phyloP scores from a whole-genome alignment of 2,113 vertebrate genomes.

The Galemys pyrenaicus region DNA sequence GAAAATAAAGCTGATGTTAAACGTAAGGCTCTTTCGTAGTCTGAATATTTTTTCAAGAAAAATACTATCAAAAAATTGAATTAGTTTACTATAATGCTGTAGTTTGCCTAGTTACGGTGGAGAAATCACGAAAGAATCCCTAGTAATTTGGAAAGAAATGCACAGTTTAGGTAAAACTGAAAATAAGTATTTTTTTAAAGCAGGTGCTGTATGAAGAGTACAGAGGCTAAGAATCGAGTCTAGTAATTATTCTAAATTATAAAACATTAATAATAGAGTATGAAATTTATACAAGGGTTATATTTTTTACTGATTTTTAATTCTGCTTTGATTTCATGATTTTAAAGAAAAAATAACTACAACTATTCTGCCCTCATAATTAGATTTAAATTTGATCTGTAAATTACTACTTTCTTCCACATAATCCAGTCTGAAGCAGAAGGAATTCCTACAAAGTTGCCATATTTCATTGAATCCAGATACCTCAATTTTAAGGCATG shows the following conservation, averaged over 20 bases:
- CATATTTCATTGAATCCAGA: not conserved
- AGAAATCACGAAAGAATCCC: not conserved
- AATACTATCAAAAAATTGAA: not conserved
- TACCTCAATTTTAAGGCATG: not conserved
- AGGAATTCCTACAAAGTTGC: not conserved
- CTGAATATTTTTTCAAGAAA: not conserved
- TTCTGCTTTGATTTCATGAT: not conserved
- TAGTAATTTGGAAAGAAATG: not conserved
- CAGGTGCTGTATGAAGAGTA: not conserved
- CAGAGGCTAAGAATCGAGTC: not conserved
- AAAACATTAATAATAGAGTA: not conserved
- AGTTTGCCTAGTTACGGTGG: not conserved
- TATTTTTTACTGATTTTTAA: not conserved
- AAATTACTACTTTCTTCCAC: not conserved
- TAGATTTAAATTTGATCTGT: not conserved
- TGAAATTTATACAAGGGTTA: not conserved
- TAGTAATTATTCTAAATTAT: not conserved
- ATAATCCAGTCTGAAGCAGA: not conserved
- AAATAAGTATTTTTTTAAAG: too few species aligned
- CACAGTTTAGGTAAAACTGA: conserved; percentile 15
- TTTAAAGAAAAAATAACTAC: not conserved
- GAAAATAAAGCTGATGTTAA: conserved; percentile 29
- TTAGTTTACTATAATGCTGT: not conserved
- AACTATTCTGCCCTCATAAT: not conserved
- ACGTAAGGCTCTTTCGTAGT: not conserved